Evolutionary conservation across 2,888 invertebrate genomes (phyloP).

Genomic region (Synergus umbraculus): DNA sequence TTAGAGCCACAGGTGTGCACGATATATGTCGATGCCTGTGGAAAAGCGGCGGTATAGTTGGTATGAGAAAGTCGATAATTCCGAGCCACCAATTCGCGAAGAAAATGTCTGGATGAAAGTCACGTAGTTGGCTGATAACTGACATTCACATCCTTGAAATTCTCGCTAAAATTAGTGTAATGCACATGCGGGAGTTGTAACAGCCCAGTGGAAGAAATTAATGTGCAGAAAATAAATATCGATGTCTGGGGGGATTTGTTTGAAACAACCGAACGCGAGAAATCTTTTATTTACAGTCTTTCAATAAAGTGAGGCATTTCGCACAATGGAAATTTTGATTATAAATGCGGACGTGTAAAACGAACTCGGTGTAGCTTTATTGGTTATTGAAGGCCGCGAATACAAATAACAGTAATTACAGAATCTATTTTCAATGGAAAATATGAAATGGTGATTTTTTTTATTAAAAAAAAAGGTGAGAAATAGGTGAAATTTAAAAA

Average conservation of each 20-base stretch:
- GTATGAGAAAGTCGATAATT: constrained; percentile 20
- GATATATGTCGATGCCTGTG: constrained; percentile 26
- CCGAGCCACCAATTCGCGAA: constrained; percentile 10
- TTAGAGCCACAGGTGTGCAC: constrained; percentile 22
- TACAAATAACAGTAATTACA: background rate
- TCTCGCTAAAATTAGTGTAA: background rate
- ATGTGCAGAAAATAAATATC: constrained; percentile 1
- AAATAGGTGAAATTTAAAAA: too few species aligned
- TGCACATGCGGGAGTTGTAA: background rate
- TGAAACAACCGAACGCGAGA: background rate
- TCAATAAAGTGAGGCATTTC: background rate
- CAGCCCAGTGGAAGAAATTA: background rate
- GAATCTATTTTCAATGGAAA: too few species aligned
- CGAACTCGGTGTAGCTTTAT: background rate
- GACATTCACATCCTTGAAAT: constrained; percentile 1
- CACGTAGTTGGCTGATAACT: constrained; percentile 10
- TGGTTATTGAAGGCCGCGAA: background rate
- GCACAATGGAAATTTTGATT: constrained; percentile 17
- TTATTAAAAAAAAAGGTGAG: too few species aligned
- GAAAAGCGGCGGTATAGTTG: constrained; percentile 20
- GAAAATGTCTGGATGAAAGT: constrained; percentile 21
- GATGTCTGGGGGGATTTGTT: background rate
- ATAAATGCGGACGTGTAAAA: constrained; percentile 2
- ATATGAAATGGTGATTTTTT: too few species aligned
- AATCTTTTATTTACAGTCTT: constrained; percentile 9